Percentiles rank a stretch among this genome's conserved stretches.
These are phyloP conservation scores for Ctenicera cuprea DNA, from an alignment of 2,888 invertebrate genomes.

Conservation along the genomic window DNA sequence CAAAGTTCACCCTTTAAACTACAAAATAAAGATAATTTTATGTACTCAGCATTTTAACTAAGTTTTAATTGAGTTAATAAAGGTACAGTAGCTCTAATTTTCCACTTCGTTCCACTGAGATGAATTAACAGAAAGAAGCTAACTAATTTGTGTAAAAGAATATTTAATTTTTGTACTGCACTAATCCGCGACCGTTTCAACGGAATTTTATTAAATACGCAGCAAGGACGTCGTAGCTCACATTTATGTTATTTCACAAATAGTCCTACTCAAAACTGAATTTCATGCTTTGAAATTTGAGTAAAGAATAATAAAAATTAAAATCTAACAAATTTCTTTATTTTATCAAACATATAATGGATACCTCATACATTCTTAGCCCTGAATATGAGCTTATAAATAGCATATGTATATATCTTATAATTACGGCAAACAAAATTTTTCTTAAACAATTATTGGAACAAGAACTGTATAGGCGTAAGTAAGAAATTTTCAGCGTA, in stretches of 20 bases:
- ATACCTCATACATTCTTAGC: conserved; percentile 5
- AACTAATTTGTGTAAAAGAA: no score
- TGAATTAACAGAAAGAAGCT: not conserved
- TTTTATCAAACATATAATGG: conserved; percentile 35
- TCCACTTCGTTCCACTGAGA: not conserved
- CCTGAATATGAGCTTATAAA: not conserved
- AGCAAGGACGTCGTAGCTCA: no score
- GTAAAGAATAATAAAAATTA: not conserved
- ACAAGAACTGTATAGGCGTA: not conserved
- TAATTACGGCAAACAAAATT: conserved; percentile 15
- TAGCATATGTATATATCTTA: not conserved
- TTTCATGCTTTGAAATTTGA: not conserved
- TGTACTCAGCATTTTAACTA: not conserved
- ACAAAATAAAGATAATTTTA: not conserved
- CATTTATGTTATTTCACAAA: not conserved
- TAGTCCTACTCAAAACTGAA: not conserved
- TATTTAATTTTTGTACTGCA: no score
- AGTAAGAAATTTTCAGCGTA: not conserved
- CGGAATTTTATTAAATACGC: no score
- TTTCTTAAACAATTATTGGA: conserved; percentile 4
- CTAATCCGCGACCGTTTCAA: no score
- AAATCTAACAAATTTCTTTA: conserved; percentile 26
- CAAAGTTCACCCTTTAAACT: no score
- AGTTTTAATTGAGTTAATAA: conserved; percentile 4
- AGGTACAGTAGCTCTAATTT: not conserved